Percentiles rank a stretch among this genome's conserved stretches.
Conservation (phyloP, 2,797 vertebrate genomes). For the Argyrosomus regius region DNA sequence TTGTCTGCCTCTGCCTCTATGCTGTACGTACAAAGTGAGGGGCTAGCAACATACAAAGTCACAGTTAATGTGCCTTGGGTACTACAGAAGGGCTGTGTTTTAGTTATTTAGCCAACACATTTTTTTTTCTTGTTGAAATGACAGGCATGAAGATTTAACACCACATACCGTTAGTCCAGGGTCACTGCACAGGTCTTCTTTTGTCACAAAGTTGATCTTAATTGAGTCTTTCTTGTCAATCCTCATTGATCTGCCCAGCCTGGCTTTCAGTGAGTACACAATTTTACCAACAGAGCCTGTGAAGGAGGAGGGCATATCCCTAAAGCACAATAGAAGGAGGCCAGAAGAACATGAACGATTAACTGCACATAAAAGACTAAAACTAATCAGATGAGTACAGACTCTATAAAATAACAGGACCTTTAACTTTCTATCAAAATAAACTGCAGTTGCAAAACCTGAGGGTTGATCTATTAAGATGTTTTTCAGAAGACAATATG, state of each 20-base stretch:
- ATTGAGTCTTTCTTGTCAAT: constrained; percentile 67
- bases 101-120: background rate
- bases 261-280: constrained; percentile 75
- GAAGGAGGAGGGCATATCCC: constrained; percentile 79
- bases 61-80: background rate
- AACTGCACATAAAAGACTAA: background rate
- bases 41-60: no score
- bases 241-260: constrained; percentile 80
- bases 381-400: background rate
- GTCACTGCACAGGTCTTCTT: background rate
- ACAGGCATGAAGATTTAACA: background rate
- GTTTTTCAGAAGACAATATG: no score
- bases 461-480: background rate
- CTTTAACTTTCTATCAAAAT: background rate
- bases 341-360: background rate
- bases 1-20: no score
- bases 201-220: constrained; percentile 74
- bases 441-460: background rate
- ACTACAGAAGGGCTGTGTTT: background rate
- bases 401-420: background rate
- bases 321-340: constrained; percentile 38
- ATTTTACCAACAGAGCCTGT: constrained; percentile 71
- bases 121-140: background rate
- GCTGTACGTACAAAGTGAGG: no score
- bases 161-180: constrained; percentile 62